Evolutionary conservation across 2,113 vertebrate species (phyloP), one percentile per base, ranked within the genome.

Genomic region (Donacobius atricapilla): DNA sequence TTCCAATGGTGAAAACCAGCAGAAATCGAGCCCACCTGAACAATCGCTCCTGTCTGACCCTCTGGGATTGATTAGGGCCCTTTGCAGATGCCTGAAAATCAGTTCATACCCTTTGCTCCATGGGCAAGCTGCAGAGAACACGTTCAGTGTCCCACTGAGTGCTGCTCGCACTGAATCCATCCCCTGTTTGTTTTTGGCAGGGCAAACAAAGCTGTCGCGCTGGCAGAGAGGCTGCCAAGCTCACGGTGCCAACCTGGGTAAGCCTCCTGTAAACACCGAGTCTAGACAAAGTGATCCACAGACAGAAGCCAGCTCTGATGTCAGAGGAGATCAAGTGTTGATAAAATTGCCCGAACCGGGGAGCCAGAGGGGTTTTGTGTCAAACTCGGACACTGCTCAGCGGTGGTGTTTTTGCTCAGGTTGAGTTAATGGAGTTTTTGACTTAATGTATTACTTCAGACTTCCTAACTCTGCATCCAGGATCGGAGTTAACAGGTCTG

Each of bases 241-340:
- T 24, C 42, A 17, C 5, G 24, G 81, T 90, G 91, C 73, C 92
- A 91, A 5, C 4, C 14, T 51, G 92, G 85, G 96, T 51, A 50
- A 95, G 81, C 40, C 50, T 88, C 83, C n/a, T 77, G 44, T 66
- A 88, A 95, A 95, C 88, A 94, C 30, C 0, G 16, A 79, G 89
- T 90, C 96, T 84, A 96, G 95, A 97, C 94, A 81, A 87, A 77
- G 39, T 4, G 7, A 83, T 86, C 94, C 33, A 33, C 72, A 87
- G 54, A 37, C 91, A 96, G 93, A 97, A 97, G 89, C 90, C 91
- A 94, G 66, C 88, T 91, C 87, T 87, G 53, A 91, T 96, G 96
- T 91, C 93, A 94, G 70, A 57, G 66, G 45, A 96, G 95, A 96
- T 96, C 87, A 75, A 90, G 87, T 87, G 94, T 76, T 94, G 94